Evolutionary conservation across 2,113 vertebrate species (phyloP).

Genomic region (Cinclus mexicanus): DNA sequence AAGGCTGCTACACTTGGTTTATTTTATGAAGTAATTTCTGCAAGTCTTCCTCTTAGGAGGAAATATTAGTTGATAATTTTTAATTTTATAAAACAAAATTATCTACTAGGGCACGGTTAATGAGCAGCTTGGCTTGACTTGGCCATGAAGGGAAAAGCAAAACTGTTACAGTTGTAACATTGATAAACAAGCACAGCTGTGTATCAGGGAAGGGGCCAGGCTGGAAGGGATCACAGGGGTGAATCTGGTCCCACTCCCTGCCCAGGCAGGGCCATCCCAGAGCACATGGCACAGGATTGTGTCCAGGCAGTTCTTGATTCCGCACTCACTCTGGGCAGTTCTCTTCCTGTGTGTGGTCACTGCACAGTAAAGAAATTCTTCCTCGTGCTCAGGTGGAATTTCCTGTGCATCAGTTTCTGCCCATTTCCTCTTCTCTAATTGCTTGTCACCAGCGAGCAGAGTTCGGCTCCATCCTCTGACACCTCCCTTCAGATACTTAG

Average conservation of each 20-base stretch:
- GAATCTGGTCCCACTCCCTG: not conserved
- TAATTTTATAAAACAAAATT: not conserved
- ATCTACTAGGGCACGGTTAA: not conserved
- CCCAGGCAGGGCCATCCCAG: not conserved
- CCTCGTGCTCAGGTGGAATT: not conserved
- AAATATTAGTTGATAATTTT: not conserved
- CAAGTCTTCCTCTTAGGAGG: not conserved
- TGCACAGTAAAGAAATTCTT: not conserved
- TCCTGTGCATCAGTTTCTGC: not conserved
- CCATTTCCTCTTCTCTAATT: not conserved
- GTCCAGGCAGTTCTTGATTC: not conserved
- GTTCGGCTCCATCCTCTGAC: not conserved
- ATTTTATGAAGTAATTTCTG: not conserved
- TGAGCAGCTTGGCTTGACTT: not conserved
- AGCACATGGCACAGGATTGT: not conserved
- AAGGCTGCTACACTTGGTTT: not conserved
- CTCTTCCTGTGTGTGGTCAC: rapidly evolving
- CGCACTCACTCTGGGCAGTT: not conserved
- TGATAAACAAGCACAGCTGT: not conserved
- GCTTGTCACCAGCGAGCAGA: not conserved
- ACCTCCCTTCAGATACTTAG: not conserved
- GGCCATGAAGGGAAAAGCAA: not conserved
- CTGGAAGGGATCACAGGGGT: not conserved
- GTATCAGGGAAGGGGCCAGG: not conserved
- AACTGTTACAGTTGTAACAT: not conserved